These are phyloP conservation scores for Scaptomyza parva DNA, from an alignment of 2,888 invertebrate species.

Conservation along the genomic window DNA sequence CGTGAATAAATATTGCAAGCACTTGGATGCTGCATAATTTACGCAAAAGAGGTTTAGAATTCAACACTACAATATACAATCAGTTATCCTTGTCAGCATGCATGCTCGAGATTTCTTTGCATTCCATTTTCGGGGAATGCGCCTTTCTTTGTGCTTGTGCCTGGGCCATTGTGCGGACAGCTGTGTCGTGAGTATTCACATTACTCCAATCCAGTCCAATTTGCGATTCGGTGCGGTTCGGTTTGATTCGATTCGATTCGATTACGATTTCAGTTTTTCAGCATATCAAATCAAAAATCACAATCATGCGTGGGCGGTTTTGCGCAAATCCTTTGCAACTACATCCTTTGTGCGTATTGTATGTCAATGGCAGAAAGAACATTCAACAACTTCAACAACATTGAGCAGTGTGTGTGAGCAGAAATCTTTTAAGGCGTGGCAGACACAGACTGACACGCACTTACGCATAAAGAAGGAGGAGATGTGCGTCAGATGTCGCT, in stretches of 20 bases:
- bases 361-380: conserved; percentile 39
- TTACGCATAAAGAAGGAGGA: conserved; percentile 1
- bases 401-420: conserved; percentile 15
- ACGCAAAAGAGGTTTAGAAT: conserved; percentile 47
- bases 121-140: conserved; percentile 29
- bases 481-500: conserved; percentile 43
- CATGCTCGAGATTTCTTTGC: background rate
- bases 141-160: conserved; percentile 10
- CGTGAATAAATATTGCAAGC: conserved; percentile 53
- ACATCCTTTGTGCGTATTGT: conserved; percentile 44
- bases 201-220: conserved; percentile 42
- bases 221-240: conserved; percentile 30
- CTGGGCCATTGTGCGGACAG: conserved; percentile 16
- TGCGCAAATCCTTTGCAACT: conserved; percentile 35
- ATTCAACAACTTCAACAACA: conserved; percentile 16
- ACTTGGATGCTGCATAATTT: conserved; percentile 61
- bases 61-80: conserved; percentile 22
- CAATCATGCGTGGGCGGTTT: conserved; percentile 30
- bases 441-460: background rate
- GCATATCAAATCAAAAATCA: conserved; percentile 58
- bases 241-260: conserved; percentile 15
- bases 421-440: conserved; percentile 20
- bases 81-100: conserved; percentile 24
- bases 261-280: conserved; percentile 50
- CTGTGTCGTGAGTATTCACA: conserved; percentile 37